Percentiles rank a stretch among this genome's conserved stretches.
Evolutionary conservation across 2,888 invertebrate genomes (phyloP).

Genomic region (Electrophaes corylata): DNA sequence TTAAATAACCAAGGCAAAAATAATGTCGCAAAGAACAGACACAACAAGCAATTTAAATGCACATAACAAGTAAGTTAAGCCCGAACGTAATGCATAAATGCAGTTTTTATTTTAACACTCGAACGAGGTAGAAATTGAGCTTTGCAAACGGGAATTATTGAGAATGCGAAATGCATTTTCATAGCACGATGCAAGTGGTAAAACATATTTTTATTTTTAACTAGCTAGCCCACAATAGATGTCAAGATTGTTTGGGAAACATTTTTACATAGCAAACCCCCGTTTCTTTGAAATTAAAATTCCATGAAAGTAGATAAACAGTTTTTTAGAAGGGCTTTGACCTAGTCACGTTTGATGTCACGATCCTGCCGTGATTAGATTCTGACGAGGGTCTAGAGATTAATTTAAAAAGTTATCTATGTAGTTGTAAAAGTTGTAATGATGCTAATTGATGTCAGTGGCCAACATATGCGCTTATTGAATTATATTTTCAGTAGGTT

Average conservation of each 20-base stretch:
- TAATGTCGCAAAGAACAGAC: no score
- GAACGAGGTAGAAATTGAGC: no score
- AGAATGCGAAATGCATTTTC: no score
- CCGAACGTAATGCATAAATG: no score
- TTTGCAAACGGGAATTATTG: no score
- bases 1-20: no score
- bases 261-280: neutral
- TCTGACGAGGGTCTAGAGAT: slow-evolving; percentile 28
- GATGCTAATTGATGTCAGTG: neutral
- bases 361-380: slow-evolving; percentile 9
- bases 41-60: no score
- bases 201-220: no score
- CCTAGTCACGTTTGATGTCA: slow-evolving; percentile 13
- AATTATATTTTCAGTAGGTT: neutral
- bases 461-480: neutral
- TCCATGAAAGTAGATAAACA: neutral
- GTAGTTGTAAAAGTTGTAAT: neutral
- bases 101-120: no score
- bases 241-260: no score
- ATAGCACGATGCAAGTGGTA: no score
- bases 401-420: slow-evolving; percentile 5
- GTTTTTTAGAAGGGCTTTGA: neutral
- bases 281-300: neutral
- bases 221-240: neutral
- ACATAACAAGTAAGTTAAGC: no score